These are phyloP conservation scores for Onychostoma macrolepis DNA, from an alignment of 2,113 vertebrate genomes.

Conservation along the genomic window DNA sequence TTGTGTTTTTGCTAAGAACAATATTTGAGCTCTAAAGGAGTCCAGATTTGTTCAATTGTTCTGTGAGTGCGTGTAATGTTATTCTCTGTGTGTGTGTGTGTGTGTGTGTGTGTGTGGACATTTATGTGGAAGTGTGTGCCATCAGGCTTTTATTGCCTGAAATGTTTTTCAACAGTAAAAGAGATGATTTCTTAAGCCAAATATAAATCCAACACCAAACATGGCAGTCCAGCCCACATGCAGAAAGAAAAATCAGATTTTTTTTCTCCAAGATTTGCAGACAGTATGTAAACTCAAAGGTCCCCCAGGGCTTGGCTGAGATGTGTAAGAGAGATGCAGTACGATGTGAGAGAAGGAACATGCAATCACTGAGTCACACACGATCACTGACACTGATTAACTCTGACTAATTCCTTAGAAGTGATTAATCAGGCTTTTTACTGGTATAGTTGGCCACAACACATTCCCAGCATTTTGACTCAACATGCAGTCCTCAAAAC, in stretches of 20 bases:
- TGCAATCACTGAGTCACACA: neutral
- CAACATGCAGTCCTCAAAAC: neutral
- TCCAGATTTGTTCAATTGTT: constrained; percentile 14
- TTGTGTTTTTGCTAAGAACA: neutral
- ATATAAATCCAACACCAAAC: constrained; percentile 33
- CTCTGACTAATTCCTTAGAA: constrained; percentile 12
- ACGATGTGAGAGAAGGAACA: neutral
- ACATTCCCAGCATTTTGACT: constrained; percentile 14
- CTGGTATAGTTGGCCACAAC: constrained; percentile 21
- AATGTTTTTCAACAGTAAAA: constrained; percentile 8
- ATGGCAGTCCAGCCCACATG: neutral
- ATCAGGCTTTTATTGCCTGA: neutral
- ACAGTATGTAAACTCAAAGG: constrained; percentile 31
- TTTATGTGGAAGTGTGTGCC: constrained; percentile 13
- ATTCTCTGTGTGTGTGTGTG: neutral
- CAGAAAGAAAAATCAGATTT: neutral
- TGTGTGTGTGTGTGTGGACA: neutral
- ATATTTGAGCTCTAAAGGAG: neutral
- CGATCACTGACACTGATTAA: neutral
- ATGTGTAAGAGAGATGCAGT: constrained; percentile 15
- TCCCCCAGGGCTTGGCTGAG: constrained; percentile 26
- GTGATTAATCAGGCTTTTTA: constrained; percentile 20
- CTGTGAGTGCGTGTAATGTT: constrained; percentile 9
- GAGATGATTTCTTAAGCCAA: constrained; percentile 14
- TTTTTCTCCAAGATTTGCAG: constrained; percentile 18